These are phyloP conservation scores for Pocillopora meandrina DNA, from an alignment of 92 coral and sea anemone genomes.

Conservation along the genomic window DNA sequence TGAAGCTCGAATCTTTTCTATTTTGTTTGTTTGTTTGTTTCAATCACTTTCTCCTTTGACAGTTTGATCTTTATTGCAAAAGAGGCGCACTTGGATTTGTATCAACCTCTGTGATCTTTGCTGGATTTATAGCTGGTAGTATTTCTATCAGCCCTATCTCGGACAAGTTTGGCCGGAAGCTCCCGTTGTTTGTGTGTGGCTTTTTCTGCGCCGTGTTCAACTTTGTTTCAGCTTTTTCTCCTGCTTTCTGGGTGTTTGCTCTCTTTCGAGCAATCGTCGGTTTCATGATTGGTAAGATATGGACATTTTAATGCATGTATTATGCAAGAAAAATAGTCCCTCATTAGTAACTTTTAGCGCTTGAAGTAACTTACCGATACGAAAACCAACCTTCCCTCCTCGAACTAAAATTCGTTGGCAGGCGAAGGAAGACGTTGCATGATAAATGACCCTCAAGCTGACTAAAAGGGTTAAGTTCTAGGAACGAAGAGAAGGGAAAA, in stretches of 20 bases:
- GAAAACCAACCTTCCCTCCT: too few species aligned
- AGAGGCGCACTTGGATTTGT: conserved; percentile 76
- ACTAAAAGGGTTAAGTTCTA: too few species aligned
- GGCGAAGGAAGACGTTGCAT: too few species aligned
- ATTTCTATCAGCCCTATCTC: conserved; percentile 71
- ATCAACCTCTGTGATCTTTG: conserved; percentile 80
- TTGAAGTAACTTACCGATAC: too few species aligned
- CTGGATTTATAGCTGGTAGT: conserved; percentile 80
- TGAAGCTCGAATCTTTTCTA: neutral
- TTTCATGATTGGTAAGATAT: conserved; percentile 74
- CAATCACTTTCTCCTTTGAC: neutral
- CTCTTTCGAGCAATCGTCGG: conserved; percentile 80
- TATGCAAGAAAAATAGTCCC: too few species aligned
- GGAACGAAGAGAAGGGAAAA: too few species aligned
- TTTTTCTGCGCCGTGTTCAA: conserved; percentile 50
- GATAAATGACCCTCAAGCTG: too few species aligned
- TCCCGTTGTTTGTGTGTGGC: conserved; percentile 66
- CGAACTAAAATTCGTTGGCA: too few species aligned
- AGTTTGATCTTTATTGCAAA: conserved; percentile 95
- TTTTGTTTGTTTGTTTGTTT: neutral
- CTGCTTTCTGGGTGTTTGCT: conserved; percentile 79
- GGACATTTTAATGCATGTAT: neutral
- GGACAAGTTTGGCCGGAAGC: conserved; percentile 83
- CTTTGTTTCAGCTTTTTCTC: conserved; percentile 69
- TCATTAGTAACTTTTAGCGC: too few species aligned